Conservation (phyloP, 2,888 invertebrate species). For the Cylloceria caligata region DNA sequence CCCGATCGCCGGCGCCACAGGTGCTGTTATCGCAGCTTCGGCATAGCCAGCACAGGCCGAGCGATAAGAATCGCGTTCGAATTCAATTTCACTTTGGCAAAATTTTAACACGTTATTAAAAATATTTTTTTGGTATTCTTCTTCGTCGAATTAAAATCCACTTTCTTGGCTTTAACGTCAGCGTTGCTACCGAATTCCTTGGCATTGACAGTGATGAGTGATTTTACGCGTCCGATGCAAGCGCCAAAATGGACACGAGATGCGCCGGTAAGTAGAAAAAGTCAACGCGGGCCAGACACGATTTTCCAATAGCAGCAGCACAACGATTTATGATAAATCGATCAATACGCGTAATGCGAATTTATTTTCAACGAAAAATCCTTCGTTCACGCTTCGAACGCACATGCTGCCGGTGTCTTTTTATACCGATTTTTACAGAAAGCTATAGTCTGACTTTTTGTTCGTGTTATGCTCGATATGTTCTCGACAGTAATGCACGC, state of each 20-base stretch:
- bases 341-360: background rate
- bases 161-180: background rate
- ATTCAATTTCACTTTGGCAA: constrained; percentile 46
- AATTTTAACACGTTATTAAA: background rate
- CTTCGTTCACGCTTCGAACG: background rate
- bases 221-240: constrained; percentile 3
- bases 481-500: constrained; percentile 72
- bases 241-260: background rate
- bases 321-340: background rate
- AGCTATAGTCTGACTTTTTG: constrained; percentile 8
- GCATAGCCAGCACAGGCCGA: background rate
- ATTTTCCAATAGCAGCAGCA: background rate
- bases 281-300: background rate
- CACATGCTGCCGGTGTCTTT: background rate
- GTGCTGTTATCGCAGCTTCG: constrained; percentile 47
- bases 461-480: constrained; percentile 67
- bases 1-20: constrained; percentile 64
- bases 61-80: constrained; percentile 54
- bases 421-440: background rate
- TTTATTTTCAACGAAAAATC: constrained; percentile 4
- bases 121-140: background rate
- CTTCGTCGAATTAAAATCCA: constrained; percentile 21
- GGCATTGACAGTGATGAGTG: constrained; percentile 14
- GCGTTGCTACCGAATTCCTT: too few relatives aligned
- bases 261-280: constrained; percentile 20